Base-by-base conservation (phyloP, 2,797 vertebrate species). In the Sebastes vulpes region DNA sequence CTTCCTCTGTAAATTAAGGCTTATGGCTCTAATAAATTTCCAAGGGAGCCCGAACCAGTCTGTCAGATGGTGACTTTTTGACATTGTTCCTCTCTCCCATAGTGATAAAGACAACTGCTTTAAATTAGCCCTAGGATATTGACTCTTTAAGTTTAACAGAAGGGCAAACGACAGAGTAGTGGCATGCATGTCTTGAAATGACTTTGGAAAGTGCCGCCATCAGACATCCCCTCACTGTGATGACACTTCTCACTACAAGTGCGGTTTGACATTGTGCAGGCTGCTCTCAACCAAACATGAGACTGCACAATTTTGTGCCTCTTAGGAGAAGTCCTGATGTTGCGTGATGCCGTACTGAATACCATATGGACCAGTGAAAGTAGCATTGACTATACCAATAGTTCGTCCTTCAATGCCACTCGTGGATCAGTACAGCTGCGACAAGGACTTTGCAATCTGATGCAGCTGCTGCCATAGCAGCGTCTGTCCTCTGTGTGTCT, bases 21-120 rank as follows among this genome's bases (percentile, higher is more conserved):
- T 91, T 91, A 92, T 91, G 76, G 86, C 79, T 65, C 72, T 79
- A 90, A 94, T 94, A 94, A 93, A 94, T 95, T 89, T 84, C 79
- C 52, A 67, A 48, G 53, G 38, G 75, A 90, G 83, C 79, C 80
- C 65, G 84, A 85, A 59, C 72, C 53, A 31, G 74, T 77, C 61
- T 83, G 86, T 90, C 83, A 87, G 63, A 82, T 18, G 72, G 75
- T 73, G 81, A 91, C 92, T 89, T 90, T 91, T 90, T 92, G 88
- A 92, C 93, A 90, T 91, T 89, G 90, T 89, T 86, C 82, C 80
- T 29, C 65, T 92, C 80, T 82, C 73, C 90, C 77, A 66, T 52
- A 86, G 87, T 81, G 82, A 92, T 89, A 85, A 89, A 90, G 88
- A 91, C 90, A 89, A 91, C 85, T 69, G 73, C 82, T 91, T 89